Percentiles rank a stretch among this genome's conserved stretches.
These are phyloP conservation scores for Yponomeuta evonymella DNA, from an alignment of 2,888 invertebrate species.

Conservation along the genomic window DNA sequence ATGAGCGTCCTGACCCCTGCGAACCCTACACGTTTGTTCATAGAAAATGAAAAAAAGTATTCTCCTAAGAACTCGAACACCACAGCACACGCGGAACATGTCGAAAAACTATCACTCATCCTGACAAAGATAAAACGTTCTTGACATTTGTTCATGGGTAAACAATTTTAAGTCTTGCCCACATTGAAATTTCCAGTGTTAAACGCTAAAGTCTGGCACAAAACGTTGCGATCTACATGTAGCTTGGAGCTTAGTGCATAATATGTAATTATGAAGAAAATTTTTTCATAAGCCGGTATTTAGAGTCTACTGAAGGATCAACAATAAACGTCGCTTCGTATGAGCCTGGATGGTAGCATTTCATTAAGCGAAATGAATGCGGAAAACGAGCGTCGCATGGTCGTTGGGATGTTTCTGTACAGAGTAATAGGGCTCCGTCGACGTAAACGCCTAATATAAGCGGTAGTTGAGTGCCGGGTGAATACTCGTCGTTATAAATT, in stretches of 20 bases:
- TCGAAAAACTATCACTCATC: slow-evolving; percentile 34
- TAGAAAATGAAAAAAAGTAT: slow-evolving; percentile 22
- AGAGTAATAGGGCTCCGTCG: slow-evolving; percentile 34
- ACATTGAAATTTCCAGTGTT: not conserved
- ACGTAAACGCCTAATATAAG: slow-evolving; percentile 38
- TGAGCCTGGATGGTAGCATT: slow-evolving; percentile 49
- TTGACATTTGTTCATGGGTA: slow-evolving; percentile 20
- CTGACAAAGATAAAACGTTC: slow-evolving; percentile 34
- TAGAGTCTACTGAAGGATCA: slow-evolving; percentile 9
- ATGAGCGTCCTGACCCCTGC: slow-evolving; percentile 45
- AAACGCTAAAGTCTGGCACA: not conserved
- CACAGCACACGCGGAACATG: slow-evolving; percentile 23
- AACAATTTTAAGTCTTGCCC: not conserved
- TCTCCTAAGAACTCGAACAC: slow-evolving; percentile 18
- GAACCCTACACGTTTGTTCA: slow-evolving; percentile 43
- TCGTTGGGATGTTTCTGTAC: slow-evolving; percentile 36
- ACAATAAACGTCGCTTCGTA: slow-evolving; percentile 26
- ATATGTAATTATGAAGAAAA: not conserved
- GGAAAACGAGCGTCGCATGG: slow-evolving; percentile 39
- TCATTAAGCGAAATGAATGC: slow-evolving; percentile 61
- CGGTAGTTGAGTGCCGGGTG: slow-evolving; percentile 34
- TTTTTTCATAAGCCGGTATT: slow-evolving; percentile 1
- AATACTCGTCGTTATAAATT: slow-evolving; percentile 44
- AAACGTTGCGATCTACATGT: not conserved
- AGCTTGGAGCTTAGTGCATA: not conserved